These are phyloP conservation scores for Polydrusus pterygomalis DNA, from an alignment of 2,888 invertebrate species.

Conservation along the genomic window DNA sequence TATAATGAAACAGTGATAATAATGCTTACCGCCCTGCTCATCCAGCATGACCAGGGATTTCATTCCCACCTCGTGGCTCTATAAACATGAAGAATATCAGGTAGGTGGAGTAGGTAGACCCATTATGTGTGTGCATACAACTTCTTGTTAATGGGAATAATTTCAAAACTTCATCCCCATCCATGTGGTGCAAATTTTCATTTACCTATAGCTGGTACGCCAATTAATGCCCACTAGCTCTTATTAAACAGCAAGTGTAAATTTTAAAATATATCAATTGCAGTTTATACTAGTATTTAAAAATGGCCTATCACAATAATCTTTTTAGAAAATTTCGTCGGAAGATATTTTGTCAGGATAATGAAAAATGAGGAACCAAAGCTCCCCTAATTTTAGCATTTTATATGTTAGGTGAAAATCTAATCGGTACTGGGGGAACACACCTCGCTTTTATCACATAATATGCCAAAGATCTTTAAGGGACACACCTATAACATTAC, in stretches of 20 bases:
- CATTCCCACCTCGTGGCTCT: slow-evolving; percentile 99
- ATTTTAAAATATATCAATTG: not conserved
- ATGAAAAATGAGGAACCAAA: no score
- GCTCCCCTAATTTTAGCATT: no score
- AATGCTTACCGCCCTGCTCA: slow-evolving; percentile 99
- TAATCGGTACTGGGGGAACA: no score
- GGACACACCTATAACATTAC: no score
- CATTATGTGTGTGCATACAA: slow-evolving; percentile 31
- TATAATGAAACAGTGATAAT: slow-evolving; percentile 71
- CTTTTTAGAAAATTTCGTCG: no score
- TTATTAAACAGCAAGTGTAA: not conserved
- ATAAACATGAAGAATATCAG: slow-evolving; percentile 77
- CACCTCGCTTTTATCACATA: no score
- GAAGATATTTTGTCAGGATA: no score
- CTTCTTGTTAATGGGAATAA: slow-evolving; percentile 20
- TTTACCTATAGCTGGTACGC: not conserved
- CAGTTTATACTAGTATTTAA: no score
- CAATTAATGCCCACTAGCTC: slow-evolving; percentile 21
- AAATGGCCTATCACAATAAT: no score
- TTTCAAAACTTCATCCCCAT: slow-evolving; percentile 17
- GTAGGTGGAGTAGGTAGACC: slow-evolving; percentile 55
- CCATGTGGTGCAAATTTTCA: slow-evolving; percentile 20
- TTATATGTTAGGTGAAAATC: no score
- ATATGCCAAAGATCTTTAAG: no score
- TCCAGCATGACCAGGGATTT: slow-evolving; percentile 99